phyloP scores from a whole-genome alignment of 2,113 vertebrate genomes.

The Scopus umbretta region DNA sequence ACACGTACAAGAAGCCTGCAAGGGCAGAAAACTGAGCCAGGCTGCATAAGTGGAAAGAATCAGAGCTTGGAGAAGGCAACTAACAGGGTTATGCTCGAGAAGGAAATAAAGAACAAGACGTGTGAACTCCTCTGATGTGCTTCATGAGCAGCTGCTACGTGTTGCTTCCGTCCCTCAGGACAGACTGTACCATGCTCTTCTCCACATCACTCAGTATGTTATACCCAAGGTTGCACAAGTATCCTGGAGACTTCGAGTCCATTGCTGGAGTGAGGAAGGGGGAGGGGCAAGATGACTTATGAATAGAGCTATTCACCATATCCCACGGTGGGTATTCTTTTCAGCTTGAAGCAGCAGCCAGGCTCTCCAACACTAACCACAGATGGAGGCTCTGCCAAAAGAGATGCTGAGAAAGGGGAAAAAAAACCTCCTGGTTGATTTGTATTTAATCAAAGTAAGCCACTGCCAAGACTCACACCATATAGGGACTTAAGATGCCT shows the following conservation, averaged over 20 bases:
- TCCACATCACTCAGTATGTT: background rate
- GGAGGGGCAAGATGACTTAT: constrained; percentile 22
- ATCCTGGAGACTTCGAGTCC: background rate
- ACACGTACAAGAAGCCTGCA: background rate
- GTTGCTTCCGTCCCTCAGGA: background rate
- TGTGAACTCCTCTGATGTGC: background rate
- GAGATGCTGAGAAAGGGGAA: constrained; percentile 49
- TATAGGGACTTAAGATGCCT: background rate
- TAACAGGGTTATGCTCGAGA: background rate
- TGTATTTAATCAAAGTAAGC: constrained; percentile 19
- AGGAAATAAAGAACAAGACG: background rate
- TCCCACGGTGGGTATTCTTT: constrained; percentile 22
- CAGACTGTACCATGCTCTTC: constrained; percentile 18
- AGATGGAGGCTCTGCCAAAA: constrained; percentile 1
- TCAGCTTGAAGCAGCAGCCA: constrained; percentile 4
- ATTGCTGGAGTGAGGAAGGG: background rate
- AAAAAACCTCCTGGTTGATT: constrained; percentile 37
- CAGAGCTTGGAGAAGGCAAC: background rate
- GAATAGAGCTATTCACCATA: constrained; percentile 71
- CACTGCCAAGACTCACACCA: background rate
- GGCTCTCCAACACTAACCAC: constrained; percentile 33
- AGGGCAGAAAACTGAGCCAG: background rate
- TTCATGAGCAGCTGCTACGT: background rate
- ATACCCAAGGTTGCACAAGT: background rate
- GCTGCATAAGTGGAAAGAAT: background rate